These are phyloP conservation scores for Callaeas wilsoni DNA, from an alignment of 2,113 vertebrate genomes.

Conservation along the genomic window DNA sequence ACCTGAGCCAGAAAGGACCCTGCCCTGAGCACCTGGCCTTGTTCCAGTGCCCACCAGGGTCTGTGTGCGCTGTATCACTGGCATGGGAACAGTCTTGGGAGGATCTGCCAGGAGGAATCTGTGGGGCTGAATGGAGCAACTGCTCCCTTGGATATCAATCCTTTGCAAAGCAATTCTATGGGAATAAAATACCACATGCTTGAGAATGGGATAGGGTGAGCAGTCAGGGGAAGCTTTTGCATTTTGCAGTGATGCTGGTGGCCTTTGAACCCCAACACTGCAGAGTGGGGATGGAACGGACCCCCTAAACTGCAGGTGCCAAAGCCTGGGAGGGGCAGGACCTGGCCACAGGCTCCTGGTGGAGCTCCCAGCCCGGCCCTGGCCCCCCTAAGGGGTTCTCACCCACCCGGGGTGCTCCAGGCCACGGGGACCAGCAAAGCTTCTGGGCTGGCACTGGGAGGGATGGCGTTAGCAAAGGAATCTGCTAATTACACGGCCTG, in stretches of 20 bases:
- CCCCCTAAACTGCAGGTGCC: not conserved
- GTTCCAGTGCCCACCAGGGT: not conserved
- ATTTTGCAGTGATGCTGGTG: not conserved
- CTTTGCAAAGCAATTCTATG: not conserved
- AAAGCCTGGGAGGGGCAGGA: not conserved
- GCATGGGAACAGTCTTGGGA: not conserved
- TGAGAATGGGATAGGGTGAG: not conserved
- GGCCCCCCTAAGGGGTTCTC: accelerated
- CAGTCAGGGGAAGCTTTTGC: not conserved
- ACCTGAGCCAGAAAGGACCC: too few relatives aligned
- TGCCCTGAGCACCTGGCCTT: not conserved
- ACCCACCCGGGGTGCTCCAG: not conserved
- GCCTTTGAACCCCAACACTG: not conserved
- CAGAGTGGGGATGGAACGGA: not conserved
- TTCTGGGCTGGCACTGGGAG: accelerated
- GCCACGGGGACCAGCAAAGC: accelerated
- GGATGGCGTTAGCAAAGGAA: not conserved
- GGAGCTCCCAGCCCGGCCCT: not conserved
- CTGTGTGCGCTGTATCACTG: accelerated
- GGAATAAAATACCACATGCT: not conserved
- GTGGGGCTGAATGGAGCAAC: not conserved
- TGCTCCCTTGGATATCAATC: not conserved
- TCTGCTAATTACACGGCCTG: not conserved
- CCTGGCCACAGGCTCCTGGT: not conserved
- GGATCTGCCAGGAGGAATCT: not conserved